phyloP scores from a whole-genome alignment of 2,797 vertebrate species.

The Sebastes paucispinis region DNA sequence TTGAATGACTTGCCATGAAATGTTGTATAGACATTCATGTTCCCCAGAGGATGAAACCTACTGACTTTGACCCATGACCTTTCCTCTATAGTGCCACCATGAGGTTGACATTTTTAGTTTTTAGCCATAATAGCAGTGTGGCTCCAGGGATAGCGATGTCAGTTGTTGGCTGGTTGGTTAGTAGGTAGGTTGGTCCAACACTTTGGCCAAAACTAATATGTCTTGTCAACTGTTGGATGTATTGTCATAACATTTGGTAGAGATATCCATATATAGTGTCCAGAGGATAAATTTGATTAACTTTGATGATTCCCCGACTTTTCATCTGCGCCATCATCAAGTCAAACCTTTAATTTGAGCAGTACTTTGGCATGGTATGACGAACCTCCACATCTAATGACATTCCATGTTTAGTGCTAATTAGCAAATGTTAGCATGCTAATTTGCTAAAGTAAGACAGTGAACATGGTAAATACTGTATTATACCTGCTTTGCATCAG shows the following conservation, averaged over 20 bases:
- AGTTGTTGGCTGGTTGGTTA: not conserved
- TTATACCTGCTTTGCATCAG: no score
- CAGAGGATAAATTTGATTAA: no score
- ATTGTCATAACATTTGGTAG: not conserved
- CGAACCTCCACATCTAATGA: not conserved
- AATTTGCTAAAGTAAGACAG: not conserved
- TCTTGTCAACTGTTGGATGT: not conserved
- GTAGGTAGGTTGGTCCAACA: not conserved
- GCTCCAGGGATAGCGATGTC: not conserved
- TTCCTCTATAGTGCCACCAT: not conserved
- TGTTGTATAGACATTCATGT: not conserved
- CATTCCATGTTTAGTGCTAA: not conserved
- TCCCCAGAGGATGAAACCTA: not conserved
- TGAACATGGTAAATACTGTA: not conserved
- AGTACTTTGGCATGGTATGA: no score
- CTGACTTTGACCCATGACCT: not conserved
- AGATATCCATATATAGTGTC: not conserved
- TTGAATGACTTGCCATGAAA: not conserved
- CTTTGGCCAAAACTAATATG: not conserved
- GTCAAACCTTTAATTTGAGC: no score
- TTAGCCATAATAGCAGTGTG: not conserved
- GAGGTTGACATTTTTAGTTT: not conserved
- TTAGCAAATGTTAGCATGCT: not conserved
- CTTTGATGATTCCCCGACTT: no score
- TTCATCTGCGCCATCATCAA: no score